These are phyloP conservation scores for Emberiza fucata DNA, from an alignment of 2,113 vertebrate genomes.

Conservation along the genomic window DNA sequence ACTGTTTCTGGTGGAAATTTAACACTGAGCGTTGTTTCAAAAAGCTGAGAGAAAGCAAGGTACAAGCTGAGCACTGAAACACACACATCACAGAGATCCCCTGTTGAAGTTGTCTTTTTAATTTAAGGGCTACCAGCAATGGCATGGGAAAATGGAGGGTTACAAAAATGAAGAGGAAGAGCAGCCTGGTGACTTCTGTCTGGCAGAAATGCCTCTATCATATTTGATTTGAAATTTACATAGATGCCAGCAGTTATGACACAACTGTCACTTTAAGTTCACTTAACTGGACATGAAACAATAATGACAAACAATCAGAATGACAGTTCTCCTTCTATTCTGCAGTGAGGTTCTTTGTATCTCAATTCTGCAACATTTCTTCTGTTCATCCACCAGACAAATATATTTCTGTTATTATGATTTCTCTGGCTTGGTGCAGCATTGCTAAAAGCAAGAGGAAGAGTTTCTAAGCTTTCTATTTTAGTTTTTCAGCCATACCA, in stretches of 20 bases:
- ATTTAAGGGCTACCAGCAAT: background rate
- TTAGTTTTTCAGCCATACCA: constrained; percentile 6
- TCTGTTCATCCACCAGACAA: constrained; percentile 56
- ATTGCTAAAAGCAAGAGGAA: constrained; percentile 46
- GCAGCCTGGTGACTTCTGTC: constrained; percentile 4
- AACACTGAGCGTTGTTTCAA: background rate
- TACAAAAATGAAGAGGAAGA: constrained; percentile 27
- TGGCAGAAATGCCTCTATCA: constrained; percentile 10
- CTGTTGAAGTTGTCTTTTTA: background rate
- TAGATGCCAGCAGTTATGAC: constrained; percentile 47
- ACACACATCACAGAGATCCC: background rate
- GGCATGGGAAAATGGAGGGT: constrained; percentile 33
- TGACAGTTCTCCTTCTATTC: constrained; percentile 53
- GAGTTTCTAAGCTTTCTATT: constrained; percentile 61
- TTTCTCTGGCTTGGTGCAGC: constrained; percentile 52
- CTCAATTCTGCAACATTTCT: constrained; percentile 55
- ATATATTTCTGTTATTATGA: constrained; percentile 58
- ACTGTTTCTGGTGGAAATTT: background rate
- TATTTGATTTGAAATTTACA: constrained; percentile 52
- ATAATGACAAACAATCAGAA: constrained; percentile 46
- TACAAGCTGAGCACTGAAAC: background rate
- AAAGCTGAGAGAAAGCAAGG: background rate
- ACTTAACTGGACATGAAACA: constrained; percentile 62
- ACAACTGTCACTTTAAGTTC: constrained; percentile 38
- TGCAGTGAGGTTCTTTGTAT: constrained; percentile 43